Evolutionary conservation across 2,113 vertebrate species (phyloP).

Genomic region (Barbus barbus): DNA sequence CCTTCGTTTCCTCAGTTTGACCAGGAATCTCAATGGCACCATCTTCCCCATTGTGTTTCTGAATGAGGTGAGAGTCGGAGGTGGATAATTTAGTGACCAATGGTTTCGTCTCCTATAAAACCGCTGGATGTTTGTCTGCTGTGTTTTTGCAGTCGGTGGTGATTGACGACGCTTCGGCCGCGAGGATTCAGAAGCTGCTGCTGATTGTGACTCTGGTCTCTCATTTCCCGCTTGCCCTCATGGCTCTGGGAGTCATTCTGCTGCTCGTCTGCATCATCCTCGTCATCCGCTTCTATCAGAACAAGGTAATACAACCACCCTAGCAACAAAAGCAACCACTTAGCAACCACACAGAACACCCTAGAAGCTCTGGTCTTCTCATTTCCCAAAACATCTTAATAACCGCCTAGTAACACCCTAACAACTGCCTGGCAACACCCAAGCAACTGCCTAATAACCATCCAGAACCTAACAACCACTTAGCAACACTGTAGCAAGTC

Average conservation of each 20-base stretch:
- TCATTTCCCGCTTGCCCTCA: constrained; percentile 71
- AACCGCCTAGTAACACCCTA: too few relatives aligned
- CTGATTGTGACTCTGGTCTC: constrained; percentile 65
- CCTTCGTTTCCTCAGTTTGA: constrained; percentile 62
- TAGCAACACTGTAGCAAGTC: too few relatives aligned
- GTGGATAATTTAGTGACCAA: not conserved
- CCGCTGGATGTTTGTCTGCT: not conserved
- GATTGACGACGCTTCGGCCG: constrained; percentile 73
- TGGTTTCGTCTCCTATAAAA: not conserved
- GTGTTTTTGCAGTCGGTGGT: constrained; percentile 67
- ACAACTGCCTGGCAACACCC: too few relatives aligned
- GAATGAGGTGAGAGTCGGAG: constrained; percentile 70
- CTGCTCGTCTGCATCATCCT: constrained; percentile 67
- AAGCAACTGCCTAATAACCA: too few relatives aligned
- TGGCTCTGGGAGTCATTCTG: constrained; percentile 69
- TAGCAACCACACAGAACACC: too few relatives aligned
- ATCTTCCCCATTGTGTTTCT: constrained; percentile 77
- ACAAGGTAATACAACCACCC: constrained; percentile 59
- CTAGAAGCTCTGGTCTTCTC: not conserved
- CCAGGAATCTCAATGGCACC: constrained; percentile 62
- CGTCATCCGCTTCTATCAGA: constrained; percentile 49
- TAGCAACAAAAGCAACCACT: too few relatives aligned
- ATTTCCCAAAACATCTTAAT: too few relatives aligned
- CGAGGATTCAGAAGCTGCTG: constrained; percentile 69
- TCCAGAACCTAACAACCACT: too few relatives aligned